Conservation (phyloP, 2,797 vertebrate genomes). For the Sebastes taczanowskii region DNA sequence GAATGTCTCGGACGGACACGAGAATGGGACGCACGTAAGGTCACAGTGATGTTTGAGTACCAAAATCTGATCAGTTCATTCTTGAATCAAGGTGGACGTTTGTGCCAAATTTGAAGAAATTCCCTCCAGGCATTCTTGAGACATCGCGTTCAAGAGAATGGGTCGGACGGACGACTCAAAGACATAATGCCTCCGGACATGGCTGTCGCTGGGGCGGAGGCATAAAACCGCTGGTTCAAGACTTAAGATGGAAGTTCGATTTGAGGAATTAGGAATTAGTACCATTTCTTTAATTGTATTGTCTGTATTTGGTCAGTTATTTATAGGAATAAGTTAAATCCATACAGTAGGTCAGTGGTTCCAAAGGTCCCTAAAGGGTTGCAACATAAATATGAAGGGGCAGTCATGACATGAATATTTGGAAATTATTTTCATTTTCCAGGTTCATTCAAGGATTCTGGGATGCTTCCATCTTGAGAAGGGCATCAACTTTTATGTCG, state of each 20-base stretch:
- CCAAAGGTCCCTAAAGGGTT: not conserved
- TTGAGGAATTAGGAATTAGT: not conserved
- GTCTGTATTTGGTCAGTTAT: not conserved
- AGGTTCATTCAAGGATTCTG: not conserved
- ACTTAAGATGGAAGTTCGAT: not conserved
- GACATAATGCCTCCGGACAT: too few relatives aligned
- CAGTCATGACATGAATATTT: not conserved
- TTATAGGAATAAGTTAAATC: not conserved
- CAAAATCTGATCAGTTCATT: accelerated
- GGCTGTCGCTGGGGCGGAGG: too few relatives aligned
- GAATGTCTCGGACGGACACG: accelerated
- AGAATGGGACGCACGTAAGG: too few relatives aligned
- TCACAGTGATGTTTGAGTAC: accelerated
- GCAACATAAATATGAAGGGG: not conserved
- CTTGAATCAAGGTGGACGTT: too few relatives aligned
- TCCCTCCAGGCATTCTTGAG: too few relatives aligned
- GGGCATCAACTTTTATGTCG: not conserved
- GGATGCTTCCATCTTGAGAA: not conserved
- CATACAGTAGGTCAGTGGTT: not conserved
- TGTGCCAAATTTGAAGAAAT: too few relatives aligned
- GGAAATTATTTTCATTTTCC: not conserved
- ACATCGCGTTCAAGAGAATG: too few relatives aligned
- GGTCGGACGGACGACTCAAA: too few relatives aligned
- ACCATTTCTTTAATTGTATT: not conserved
- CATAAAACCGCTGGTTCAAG: not conserved